phyloP scores from a whole-genome alignment of 2,888 invertebrate genomes.

The Conistra vaccinii region DNA sequence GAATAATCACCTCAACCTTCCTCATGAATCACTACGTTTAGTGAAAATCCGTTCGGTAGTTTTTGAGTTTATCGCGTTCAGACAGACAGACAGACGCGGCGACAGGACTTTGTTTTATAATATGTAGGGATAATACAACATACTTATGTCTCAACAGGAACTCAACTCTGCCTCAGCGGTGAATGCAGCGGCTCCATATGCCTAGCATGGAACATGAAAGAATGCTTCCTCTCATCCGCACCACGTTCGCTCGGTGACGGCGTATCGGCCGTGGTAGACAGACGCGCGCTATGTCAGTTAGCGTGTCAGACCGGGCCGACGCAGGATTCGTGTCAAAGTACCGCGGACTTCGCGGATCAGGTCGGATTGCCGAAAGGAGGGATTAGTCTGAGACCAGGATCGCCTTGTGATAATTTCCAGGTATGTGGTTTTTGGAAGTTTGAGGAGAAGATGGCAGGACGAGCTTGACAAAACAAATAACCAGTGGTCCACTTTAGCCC shows the following conservation, averaged over 20 bases:
- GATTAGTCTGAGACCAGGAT: constrained; percentile 97
- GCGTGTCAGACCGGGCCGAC: constrained; percentile 98
- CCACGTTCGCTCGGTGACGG: constrained; percentile 90
- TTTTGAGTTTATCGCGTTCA: too few species aligned
- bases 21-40: too few species aligned
- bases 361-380: constrained; percentile 95
- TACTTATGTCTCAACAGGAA: constrained; percentile 79
- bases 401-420: constrained; percentile 99
- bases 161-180: constrained; percentile 96
- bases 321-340: constrained; percentile 94
- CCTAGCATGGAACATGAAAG: constrained; percentile 97
- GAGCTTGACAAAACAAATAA: too few species aligned
- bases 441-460: neutral
- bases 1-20: too few species aligned
- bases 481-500: too few species aligned
- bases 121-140: neutral
- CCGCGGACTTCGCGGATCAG: constrained; percentile 95
- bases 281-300: constrained; percentile 97
- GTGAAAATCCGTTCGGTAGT: too few species aligned
- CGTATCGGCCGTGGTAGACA: constrained; percentile 92
- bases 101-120: too few species aligned
- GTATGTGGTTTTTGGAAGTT: constrained; percentile 78
- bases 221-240: constrained; percentile 97
- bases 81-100: too few species aligned
- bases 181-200: constrained; percentile 99